phyloP scores from a whole-genome alignment of 2,888 invertebrate species.

The Ecliptopera silaceata region DNA sequence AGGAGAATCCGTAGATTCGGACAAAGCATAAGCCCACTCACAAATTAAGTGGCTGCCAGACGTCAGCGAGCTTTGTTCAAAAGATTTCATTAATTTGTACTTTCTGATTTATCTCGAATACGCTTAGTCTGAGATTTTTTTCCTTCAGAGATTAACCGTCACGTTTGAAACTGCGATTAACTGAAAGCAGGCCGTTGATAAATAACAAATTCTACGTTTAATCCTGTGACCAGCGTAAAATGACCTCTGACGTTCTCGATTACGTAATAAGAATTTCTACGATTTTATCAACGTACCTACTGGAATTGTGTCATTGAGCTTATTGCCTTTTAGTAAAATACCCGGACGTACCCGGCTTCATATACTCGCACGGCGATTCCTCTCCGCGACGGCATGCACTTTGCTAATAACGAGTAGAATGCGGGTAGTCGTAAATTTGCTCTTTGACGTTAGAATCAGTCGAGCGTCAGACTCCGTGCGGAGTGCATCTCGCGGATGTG shows the following conservation, averaged over 20 bases:
- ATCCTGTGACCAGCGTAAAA: too few species aligned
- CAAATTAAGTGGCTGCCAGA: slow-evolving; percentile 25
- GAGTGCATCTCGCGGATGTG: slow-evolving; percentile 38
- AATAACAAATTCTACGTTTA: background rate
- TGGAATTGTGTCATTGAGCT: slow-evolving; percentile 23
- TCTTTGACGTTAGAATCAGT: slow-evolving; percentile 42
- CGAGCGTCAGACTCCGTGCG: slow-evolving; percentile 39
- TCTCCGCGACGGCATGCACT: slow-evolving; percentile 52
- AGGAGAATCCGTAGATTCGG: background rate
- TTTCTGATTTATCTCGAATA: slow-evolving; percentile 33
- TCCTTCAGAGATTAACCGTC: slow-evolving; percentile 7
- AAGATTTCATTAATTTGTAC: slow-evolving; percentile 24
- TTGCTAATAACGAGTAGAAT: slow-evolving; percentile 41
- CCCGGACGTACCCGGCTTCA: slow-evolving; percentile 42
- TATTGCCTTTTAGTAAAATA: slow-evolving; percentile 63
- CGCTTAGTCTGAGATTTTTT: slow-evolving; percentile 18
- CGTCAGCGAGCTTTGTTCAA: slow-evolving; percentile 22
- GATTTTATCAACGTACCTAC: slow-evolving; percentile 38
- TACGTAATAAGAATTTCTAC: slow-evolving; percentile 18
- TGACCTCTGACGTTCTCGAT: background rate
- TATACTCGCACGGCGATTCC: slow-evolving; percentile 52
- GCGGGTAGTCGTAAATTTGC: slow-evolving; percentile 43
- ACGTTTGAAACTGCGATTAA: background rate
- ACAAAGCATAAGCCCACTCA: slow-evolving; percentile 6
- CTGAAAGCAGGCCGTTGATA: background rate